These are phyloP conservation scores for Sterna hirundo DNA, from an alignment of 2,113 vertebrate species.

Conservation along the genomic window DNA sequence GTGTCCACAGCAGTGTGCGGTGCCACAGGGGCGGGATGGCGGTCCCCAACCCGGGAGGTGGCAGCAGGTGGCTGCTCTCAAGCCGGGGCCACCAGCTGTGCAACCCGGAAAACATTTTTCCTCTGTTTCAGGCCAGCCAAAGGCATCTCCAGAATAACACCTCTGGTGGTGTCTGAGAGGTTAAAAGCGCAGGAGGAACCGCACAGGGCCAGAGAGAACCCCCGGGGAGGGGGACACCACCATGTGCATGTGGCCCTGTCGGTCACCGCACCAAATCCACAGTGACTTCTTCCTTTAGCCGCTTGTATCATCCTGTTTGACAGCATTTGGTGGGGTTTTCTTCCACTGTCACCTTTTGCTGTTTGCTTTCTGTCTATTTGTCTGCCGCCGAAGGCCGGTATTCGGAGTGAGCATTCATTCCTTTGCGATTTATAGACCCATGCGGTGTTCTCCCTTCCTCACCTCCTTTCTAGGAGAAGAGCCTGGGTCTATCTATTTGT, in stretches of 20 bases:
- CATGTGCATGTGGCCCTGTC: accelerated
- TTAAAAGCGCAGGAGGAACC: neutral
- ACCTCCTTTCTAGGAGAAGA: neutral
- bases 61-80: neutral
- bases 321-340: neutral
- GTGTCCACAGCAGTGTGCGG: accelerated
- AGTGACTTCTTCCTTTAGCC: neutral
- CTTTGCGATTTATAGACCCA: accelerated
- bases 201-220: neutral
- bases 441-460: neutral
- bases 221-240: too few relatives aligned
- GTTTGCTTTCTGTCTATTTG: neutral
- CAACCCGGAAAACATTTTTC: neutral
- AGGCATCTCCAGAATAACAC: neutral
- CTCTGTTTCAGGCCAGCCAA: neutral
- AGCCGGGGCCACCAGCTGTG: neutral
- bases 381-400: neutral
- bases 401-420: neutral
- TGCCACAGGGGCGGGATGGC: neutral
- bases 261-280: neutral
- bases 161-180: neutral
- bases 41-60: neutral
- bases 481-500: neutral
- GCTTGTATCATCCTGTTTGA: neutral
- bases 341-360: neutral